A percentile compares a stretch with the other conserved stretches of the same genome.
phyloP scores from a whole-genome alignment of 1,140 invertebrate genomes.

The Lasaia peninsularis region DNA sequence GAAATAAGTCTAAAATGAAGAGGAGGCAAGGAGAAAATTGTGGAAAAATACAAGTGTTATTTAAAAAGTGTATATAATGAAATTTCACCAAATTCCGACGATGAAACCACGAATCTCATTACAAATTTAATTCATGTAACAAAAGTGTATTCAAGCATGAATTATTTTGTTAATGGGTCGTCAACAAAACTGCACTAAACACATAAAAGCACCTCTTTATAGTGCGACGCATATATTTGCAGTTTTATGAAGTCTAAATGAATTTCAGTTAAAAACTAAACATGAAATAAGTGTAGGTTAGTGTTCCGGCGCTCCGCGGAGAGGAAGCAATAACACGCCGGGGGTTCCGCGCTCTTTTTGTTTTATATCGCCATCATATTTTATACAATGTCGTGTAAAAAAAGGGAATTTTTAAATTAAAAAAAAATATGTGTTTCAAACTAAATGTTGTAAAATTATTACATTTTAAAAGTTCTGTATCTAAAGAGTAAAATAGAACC shows the following conservation, averaged over 20 bases:
- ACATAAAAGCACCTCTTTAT: not conserved
- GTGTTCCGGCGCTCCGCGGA: not conserved
- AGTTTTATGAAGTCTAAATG: conserved; percentile 5
- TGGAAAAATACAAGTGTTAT: no score
- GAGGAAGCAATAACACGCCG: conserved; percentile 9
- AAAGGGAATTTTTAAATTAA: not conserved
- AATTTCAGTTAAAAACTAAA: conserved; percentile 12
- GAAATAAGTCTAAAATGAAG: no score
- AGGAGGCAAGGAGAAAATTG: no score
- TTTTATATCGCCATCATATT: conserved; percentile 3
- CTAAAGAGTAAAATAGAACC: no score
- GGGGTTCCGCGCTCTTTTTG: conserved; percentile 2
- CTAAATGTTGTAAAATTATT: no score
- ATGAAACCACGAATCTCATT: no score
- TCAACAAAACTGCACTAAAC: not conserved
- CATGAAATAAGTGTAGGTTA: conserved; percentile 5
- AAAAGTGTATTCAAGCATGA: no score
- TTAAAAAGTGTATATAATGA: no score
- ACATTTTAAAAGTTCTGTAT: no score
- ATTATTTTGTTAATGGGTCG: not conserved
- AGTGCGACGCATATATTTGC: not conserved
- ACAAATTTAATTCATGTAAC: no score
- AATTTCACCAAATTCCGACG: no score
- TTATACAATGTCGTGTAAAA: not conserved
- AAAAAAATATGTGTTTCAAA: no score